Percentiles rank a stretch among this genome's conserved stretches.
Evolutionary conservation across 2,113 vertebrate genomes (phyloP).

Genomic region (Ia io): DNA sequence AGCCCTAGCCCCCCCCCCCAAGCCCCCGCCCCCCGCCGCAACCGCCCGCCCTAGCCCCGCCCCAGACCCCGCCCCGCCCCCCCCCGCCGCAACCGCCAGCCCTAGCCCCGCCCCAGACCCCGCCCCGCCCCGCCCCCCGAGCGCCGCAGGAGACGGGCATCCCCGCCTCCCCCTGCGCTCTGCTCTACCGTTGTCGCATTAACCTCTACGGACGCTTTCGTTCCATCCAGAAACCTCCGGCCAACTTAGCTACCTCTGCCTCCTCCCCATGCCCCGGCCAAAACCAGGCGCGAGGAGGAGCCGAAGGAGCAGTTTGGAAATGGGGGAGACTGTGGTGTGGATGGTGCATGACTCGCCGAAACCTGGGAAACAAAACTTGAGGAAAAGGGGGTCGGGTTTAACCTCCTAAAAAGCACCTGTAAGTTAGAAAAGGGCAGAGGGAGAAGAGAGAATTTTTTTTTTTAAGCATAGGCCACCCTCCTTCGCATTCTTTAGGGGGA

Average conservation of each 20-base stretch:
- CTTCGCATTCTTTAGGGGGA: not conserved
- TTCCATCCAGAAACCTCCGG: not conserved
- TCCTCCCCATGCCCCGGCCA: not conserved
- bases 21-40: not conserved
- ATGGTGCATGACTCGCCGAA: not conserved
- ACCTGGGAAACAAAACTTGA: not conserved
- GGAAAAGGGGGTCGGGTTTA: not conserved
- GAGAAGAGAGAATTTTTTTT: not conserved
- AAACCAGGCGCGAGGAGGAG: not conserved
- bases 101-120: not conserved
- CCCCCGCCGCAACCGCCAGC: rapidly evolving
- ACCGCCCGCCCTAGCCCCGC: too few relatives aligned
- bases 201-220: not conserved
- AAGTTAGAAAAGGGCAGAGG: not conserved
- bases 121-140: too few relatives aligned
- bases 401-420: not conserved
- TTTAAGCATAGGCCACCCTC: not conserved
- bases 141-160: rapidly evolving
- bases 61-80: too few relatives aligned
- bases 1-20: too few relatives aligned
- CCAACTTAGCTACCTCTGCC: not conserved
- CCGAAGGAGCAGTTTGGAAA: not conserved
- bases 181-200: rapidly evolving
- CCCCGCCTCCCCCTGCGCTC: rapidly evolving
- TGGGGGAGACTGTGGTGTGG: not conserved